Conservation (phyloP, 2,797 vertebrate species). For the Glyptemys insculpta region DNA sequence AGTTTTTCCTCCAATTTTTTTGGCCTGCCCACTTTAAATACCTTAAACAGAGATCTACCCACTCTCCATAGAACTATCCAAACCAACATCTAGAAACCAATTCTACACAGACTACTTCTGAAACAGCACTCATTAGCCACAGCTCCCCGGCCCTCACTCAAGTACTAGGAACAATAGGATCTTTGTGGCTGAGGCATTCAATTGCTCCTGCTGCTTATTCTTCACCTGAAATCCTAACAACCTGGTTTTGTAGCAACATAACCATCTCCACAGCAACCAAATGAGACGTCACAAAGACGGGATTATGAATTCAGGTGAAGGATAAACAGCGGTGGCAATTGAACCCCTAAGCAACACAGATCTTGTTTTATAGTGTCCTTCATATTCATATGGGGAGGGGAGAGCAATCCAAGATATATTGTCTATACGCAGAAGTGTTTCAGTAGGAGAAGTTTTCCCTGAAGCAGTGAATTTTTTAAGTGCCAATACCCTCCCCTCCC, state of each 20-base stretch:
- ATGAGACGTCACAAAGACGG: background rate
- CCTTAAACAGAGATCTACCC: background rate
- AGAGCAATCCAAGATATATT: background rate
- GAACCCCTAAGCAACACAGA: background rate
- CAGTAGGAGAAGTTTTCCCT: background rate
- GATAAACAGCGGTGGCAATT: background rate
- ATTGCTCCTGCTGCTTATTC: background rate
- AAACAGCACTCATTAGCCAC: background rate
- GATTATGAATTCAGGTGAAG: background rate
- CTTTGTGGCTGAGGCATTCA: conserved; percentile 23
- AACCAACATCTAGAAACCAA: background rate
- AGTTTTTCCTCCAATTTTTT: background rate
- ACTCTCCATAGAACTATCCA: background rate
- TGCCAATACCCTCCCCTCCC: background rate
- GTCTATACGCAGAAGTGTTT: background rate
- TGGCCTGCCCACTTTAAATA: background rate
- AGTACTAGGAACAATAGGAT: background rate
- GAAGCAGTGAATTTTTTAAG: background rate
- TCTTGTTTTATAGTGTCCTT: background rate
- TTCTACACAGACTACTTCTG: background rate
- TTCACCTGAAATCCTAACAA: conserved; percentile 33
- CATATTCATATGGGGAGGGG: background rate
- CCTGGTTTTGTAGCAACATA: background rate
- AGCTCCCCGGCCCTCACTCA: background rate
- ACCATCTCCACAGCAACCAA: background rate